Evolutionary conservation across 2,888 invertebrate genomes (phyloP), one percentile per base, ranked within the genome.

Genomic region (Caprella mutica): DNA sequence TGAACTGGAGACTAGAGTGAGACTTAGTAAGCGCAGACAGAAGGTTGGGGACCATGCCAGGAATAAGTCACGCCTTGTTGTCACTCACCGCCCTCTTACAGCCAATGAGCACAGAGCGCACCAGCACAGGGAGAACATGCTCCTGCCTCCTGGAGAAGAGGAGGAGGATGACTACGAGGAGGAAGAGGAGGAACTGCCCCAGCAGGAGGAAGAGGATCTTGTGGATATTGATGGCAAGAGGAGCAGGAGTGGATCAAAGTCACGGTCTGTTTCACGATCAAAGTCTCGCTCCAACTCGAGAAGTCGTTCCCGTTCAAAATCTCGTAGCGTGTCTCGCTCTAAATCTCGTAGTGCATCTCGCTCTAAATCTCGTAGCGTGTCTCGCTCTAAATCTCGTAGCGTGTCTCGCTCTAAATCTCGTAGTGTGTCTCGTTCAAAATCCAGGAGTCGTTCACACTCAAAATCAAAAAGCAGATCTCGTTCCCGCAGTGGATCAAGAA

Each of bases 1-100:
- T 74, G 94, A 94, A 74, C 70, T 96, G 67, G 94, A 96, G 74
- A 94, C 94, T 0, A 84, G 94, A 55, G 96, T 96, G 58, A 83
- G 94, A 4, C 77, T 96, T 58, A 94, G 89, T 67, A 96, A 96
- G 73, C 80, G 96, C 14, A 80, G 96, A 52, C 87, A 91, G 48
- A 84, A 86, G 67, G 77, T 77, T 56, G 84, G 83, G 1, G 80
- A 77, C 59, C 80, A 77, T 59, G 30, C 29, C 8, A 83, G 78
- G 64, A 83, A 80, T 44, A 84, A 87, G 67, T 89, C 90, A 0
- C 76, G 87, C 51, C 77, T 96, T 40, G 85, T 94, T 38, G 93
- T 96, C 2, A 86, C 86, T 52, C 94, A 96, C 73, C 78, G 93
- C 38, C 84, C 89, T 5, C 78, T 94, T 68, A 85, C 86, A 70